A percentile compares a stretch with the other conserved stretches of the same genome.
Evolutionary conservation across 53 echinoderm and acorn worm species (phyloP).

Genomic region (Paelopatides confundens): DNA sequence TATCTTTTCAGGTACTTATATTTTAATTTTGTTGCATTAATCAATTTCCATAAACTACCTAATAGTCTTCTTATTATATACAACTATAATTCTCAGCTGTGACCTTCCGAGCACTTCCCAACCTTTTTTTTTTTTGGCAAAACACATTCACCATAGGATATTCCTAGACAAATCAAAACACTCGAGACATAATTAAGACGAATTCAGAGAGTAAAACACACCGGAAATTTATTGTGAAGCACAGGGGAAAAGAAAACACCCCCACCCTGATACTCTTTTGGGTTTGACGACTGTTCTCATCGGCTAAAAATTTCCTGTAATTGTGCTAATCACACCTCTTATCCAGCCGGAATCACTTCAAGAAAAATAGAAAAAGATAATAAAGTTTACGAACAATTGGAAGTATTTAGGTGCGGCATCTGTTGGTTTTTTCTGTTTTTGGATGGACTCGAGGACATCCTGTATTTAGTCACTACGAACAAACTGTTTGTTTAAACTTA

Average conservation of each 20-base stretch:
- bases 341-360: not conserved
- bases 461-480: slow-evolving; percentile 40
- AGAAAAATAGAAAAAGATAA: slow-evolving; percentile 35
- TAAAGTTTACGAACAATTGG: slow-evolving; percentile 1
- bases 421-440: slow-evolving; percentile 38
- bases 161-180: not conserved
- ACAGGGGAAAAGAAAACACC: slow-evolving; percentile 22
- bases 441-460: slow-evolving; percentile 27
- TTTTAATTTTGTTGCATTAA: not conserved
- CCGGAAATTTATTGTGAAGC: slow-evolving; percentile 28
- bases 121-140: not conserved
- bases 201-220: not conserved
- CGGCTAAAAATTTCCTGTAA: slow-evolving; percentile 31
- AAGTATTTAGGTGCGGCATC: slow-evolving; percentile 15
- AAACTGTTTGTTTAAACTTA: slow-evolving; percentile 47
- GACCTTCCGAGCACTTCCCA: slow-evolving; percentile 8
- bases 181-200: not conserved
- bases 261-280: slow-evolving; percentile 32
- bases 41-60: not conserved
- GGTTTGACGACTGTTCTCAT: slow-evolving; percentile 10
- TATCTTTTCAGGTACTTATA: not conserved
- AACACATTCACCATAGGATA: slow-evolving; percentile 3
- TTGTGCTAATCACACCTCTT: slow-evolving; percentile 9
- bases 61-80: not conserved
- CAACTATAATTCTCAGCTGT: not conserved